Evolutionary conservation across 2,113 vertebrate genomes (phyloP).

Genomic region (Atrichornis clamosus): DNA sequence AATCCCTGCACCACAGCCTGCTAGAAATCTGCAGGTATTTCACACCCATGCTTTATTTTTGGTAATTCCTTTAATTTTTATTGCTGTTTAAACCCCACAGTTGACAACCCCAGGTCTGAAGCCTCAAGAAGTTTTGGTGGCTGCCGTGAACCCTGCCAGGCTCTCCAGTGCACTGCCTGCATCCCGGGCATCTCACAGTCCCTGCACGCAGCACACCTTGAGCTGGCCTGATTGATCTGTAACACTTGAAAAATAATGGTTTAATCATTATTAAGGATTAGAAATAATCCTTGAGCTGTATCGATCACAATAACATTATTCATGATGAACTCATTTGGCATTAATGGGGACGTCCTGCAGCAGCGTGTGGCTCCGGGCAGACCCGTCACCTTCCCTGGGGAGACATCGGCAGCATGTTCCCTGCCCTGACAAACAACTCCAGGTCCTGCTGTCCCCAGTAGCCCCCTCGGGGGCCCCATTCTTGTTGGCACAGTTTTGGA

Average conservation of each 20-base stretch:
- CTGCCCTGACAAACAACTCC: neutral
- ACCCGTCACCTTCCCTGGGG: neutral
- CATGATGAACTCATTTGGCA: conserved; percentile 59
- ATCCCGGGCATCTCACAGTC: conserved; percentile 31
- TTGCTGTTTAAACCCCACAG: neutral
- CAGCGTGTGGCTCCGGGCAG: neutral
- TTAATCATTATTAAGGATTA: conserved; percentile 76
- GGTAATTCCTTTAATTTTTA: neutral
- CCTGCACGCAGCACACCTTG: conserved; percentile 32
- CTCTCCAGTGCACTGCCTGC: neutral
- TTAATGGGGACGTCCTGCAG: neutral
- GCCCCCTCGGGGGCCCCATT: accelerated
- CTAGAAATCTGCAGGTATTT: neutral
- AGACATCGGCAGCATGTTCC: neutral
- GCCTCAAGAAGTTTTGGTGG: neutral
- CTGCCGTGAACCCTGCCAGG: neutral
- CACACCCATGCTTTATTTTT: neutral
- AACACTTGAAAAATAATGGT: conserved; percentile 73
- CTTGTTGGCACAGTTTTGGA: neutral
- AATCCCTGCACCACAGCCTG: neutral
- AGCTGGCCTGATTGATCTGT: conserved; percentile 74
- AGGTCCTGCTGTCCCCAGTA: neutral
- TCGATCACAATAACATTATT: conserved; percentile 63
- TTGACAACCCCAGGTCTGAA: neutral
- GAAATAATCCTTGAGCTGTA: conserved; percentile 72